Conservation (phyloP, 2,797 vertebrate genomes). For the Gallirallus australis region DNA sequence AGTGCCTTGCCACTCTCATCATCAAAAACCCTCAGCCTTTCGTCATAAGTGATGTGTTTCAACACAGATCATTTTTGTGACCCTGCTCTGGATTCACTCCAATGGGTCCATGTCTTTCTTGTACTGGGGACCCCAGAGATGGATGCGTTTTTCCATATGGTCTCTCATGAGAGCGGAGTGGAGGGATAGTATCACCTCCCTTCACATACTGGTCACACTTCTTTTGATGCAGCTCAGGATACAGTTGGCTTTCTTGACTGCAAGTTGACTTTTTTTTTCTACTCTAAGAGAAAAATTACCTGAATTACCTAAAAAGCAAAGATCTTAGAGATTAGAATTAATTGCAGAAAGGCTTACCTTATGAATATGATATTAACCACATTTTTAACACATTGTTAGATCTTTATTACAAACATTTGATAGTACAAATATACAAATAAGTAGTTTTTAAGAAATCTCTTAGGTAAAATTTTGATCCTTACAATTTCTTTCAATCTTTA, state of each 20-base stretch:
- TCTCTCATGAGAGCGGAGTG: neutral
- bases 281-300: too few species aligned
- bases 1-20: neutral
- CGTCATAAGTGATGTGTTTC: neutral
- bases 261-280: neutral
- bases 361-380: neutral
- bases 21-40: neutral
- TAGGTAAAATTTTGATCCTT: neutral
- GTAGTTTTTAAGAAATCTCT: neutral
- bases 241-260: rapidly evolving
- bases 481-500: neutral
- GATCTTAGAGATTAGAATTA: neutral
- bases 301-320: neutral
- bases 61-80: neutral
- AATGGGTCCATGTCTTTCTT: rapidly evolving
- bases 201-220: rapidly evolving
- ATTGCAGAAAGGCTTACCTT: neutral
- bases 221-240: neutral
- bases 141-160: rapidly evolving
- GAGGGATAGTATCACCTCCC: rapidly evolving
- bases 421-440: neutral
- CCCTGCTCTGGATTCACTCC: neutral
- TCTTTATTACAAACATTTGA: neutral
- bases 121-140: rapidly evolving
- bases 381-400: neutral